Evolutionary conservation across 2,797 vertebrate species (phyloP).

Genomic region (Gambelia wislizenii): DNA sequence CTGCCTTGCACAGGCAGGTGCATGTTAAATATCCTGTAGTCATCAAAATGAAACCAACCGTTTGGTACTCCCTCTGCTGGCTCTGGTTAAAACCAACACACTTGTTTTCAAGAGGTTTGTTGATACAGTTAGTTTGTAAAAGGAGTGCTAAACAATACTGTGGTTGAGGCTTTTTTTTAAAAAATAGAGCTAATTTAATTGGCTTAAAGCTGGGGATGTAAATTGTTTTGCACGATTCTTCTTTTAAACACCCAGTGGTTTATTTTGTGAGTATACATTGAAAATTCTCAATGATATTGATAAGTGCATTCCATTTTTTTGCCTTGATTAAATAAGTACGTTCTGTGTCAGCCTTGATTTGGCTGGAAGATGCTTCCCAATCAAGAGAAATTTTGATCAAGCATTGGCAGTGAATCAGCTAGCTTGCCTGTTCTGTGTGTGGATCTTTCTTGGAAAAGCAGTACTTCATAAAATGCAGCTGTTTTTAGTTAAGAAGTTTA

Average conservation of each 20-base stretch:
- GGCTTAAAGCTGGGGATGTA: too few relatives aligned
- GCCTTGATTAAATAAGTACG: too few relatives aligned
- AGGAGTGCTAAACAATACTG: too few relatives aligned
- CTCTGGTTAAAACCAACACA: background rate
- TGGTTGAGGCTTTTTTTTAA: too few relatives aligned
- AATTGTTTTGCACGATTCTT: background rate
- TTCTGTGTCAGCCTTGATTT: background rate
- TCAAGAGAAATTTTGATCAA: background rate
- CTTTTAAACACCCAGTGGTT: background rate
- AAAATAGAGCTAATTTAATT: background rate
- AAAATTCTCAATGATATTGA: background rate
- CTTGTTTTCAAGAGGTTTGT: background rate
- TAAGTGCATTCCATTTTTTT: background rate
- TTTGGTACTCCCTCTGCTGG: conserved; percentile 32
- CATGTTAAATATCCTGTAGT: background rate
- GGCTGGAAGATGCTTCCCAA: background rate
- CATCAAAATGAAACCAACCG: background rate
- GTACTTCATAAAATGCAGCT: conserved; percentile 2
- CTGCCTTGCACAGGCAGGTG: background rate
- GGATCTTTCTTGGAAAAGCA: background rate
- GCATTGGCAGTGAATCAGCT: background rate
- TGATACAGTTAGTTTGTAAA: background rate
- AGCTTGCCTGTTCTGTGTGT: background rate
- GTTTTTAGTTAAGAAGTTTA: background rate
- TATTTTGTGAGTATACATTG: background rate